These are phyloP conservation scores for Acropora tenuis DNA, from an alignment of 64 coral and sea anemone species.

Conservation along the genomic window DNA sequence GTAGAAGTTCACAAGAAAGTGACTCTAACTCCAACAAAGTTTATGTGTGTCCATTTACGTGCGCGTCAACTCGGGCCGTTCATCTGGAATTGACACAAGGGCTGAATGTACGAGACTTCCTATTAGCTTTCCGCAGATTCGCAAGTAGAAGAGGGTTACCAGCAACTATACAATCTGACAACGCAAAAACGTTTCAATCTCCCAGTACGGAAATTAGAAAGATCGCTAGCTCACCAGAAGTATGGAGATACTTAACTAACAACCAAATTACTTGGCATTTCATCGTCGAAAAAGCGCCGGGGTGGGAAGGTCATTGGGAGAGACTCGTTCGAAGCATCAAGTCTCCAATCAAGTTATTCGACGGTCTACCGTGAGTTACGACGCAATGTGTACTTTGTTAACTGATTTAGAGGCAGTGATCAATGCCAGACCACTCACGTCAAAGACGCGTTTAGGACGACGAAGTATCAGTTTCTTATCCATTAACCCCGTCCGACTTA, in stretches of 20 bases:
- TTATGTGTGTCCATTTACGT: constrained; percentile 36
- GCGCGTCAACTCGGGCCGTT: constrained; percentile 11
- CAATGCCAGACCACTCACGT: constrained; percentile 17
- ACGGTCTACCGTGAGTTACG: neutral
- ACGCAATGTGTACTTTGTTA: neutral
- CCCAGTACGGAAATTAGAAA: neutral
- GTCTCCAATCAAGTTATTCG: neutral
- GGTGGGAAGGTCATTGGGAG: constrained; percentile 35
- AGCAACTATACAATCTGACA: constrained; percentile 15
- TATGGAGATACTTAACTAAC: constrained; percentile 13
- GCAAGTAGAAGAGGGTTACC: neutral
- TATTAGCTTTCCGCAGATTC: neutral
- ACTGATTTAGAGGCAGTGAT: constrained; percentile 2
- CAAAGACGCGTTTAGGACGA: neutral
- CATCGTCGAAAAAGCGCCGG: constrained; percentile 12
- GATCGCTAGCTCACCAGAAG: neutral
- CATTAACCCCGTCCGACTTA: constrained; percentile 1
- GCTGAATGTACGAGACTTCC: neutral
- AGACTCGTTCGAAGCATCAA: constrained; percentile 3
- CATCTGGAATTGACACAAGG: neutral
- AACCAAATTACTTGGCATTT: constrained; percentile 31
- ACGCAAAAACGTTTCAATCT: constrained; percentile 16
- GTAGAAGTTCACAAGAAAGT: neutral
- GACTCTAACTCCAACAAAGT: neutral
- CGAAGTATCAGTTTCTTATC: neutral